Evolutionary conservation across 1,140 invertebrate species (phyloP), one percentile per base, ranked within the genome.

Genomic region (Drosophila arawakana): DNA sequence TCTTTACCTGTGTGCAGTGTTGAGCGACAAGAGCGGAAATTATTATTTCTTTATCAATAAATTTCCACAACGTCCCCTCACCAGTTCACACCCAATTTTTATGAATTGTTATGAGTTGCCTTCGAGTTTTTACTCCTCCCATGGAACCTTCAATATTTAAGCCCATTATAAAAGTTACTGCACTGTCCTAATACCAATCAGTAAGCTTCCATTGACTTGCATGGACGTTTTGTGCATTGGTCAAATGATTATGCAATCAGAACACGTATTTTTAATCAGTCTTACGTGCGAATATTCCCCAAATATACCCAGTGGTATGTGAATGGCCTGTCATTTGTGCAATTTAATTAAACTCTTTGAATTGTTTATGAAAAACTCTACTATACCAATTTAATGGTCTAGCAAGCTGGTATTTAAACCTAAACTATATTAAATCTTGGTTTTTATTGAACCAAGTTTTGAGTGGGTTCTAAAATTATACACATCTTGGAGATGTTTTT

Each of bases 1-100:
- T 80, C 80, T 83, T 47, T 70, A 75, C 35, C 73, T 73, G 67
- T 59, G 52, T 68, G 62, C 61, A 67, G 57, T 72, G 44, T 15
- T 60, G 68, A 60, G 69, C 68, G 41, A 54, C 68, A 60, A 65
- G 55, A 67, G 74, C 84, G 84, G 84, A 88, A 88, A 88, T 88
- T 88, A 88, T 88, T 89, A 89, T 89, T 89, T 84, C 78, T 89
- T 89, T 90, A 90, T 84, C 78, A 77, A 75, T 79, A 60, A 67
- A 49, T 71, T 70, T 63, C 46, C 44, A 43, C 43, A 6, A 21
- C 11, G 3, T 7, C 9, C 49, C 34, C 2, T 37, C 69, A 47
- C 25, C 41, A 67, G 7, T 49, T 49, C 46, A 54, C 66, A 15
- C 65, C 52, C 43, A 47, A 18, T 37, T 44, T 50, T 44, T 39